A percentile compares a stretch with the other conserved stretches of the same genome.
Evolutionary conservation across 2,797 vertebrate species (phyloP).

Genomic region (Cephalopachus bancanus): DNA sequence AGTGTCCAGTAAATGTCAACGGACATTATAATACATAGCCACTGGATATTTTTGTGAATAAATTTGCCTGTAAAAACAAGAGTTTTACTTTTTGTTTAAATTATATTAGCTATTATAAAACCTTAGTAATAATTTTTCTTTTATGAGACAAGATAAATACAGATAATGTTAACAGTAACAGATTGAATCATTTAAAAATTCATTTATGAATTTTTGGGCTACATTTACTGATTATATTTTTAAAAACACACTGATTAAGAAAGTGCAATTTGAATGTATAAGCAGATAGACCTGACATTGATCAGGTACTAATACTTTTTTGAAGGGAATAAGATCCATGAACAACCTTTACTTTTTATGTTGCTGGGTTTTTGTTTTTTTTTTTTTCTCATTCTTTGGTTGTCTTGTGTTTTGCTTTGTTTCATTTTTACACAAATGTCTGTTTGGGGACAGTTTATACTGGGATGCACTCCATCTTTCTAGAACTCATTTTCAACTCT

Average conservation of each 20-base stretch:
- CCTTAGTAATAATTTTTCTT: not conserved
- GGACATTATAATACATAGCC: not conserved
- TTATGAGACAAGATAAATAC: not conserved
- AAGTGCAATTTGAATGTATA: not conserved
- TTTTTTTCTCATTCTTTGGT: constrained; percentile 13
- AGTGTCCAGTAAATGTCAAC: not conserved
- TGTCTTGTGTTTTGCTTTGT: not conserved
- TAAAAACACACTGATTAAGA: not conserved
- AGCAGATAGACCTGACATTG: not conserved
- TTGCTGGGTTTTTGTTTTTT: constrained; percentile 69
- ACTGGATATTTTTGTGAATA: not conserved
- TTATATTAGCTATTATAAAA: not conserved
- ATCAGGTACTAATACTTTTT: not conserved
- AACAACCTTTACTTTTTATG: constrained; percentile 76
- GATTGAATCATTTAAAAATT: not conserved
- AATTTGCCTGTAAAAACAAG: not conserved
- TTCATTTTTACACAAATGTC: constrained; percentile 79
- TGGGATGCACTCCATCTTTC: constrained; percentile 68
- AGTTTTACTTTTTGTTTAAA: not conserved
- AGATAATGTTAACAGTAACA: not conserved
- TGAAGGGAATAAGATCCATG: not conserved
- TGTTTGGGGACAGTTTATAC: constrained; percentile 83
- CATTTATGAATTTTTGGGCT: not conserved
- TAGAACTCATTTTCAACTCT: constrained; percentile 84
- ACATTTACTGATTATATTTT: not conserved